These are phyloP conservation scores for Pseudomyrmex gracilis DNA, from an alignment of 1,140 invertebrate genomes.

Conservation along the genomic window DNA sequence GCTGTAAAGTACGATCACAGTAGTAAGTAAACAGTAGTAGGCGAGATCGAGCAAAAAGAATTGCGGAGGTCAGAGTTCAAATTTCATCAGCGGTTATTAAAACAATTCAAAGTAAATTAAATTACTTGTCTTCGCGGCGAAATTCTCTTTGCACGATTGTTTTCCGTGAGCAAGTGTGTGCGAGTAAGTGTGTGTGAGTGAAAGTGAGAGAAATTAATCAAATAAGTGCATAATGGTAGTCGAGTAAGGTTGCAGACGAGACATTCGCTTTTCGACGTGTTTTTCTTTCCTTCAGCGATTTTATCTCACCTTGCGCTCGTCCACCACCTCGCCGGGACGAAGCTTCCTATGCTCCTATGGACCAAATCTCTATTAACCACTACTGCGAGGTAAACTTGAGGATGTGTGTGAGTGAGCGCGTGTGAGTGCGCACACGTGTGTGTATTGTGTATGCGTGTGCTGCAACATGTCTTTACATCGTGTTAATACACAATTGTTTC, in stretches of 20 bases:
- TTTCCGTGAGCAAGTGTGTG: slow-evolving; percentile 69
- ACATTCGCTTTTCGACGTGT: slow-evolving; percentile 75
- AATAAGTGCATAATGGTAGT: slow-evolving; percentile 69
- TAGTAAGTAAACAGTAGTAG: slow-evolving; percentile 61
- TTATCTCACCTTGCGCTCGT: slow-evolving; percentile 96
- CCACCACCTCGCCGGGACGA: slow-evolving; percentile 95
- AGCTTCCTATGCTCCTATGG: slow-evolving; percentile 93
- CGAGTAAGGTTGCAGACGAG: slow-evolving; percentile 80
- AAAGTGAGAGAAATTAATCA: slow-evolving; percentile 56
- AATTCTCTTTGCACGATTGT: slow-evolving; percentile 58
- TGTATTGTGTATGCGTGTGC: not conserved
- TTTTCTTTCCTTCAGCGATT: slow-evolving; percentile 62
- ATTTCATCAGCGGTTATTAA: not conserved
- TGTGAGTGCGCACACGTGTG: slow-evolving; percentile 68
- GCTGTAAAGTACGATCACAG: slow-evolving; percentile 29
- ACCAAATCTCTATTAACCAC: slow-evolving; percentile 82
- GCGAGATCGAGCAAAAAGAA: slow-evolving; percentile 62
- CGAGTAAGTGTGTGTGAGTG: slow-evolving; percentile 50
- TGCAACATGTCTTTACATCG: slow-evolving; percentile 46
- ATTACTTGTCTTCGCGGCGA: not conserved
- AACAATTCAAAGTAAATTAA: not conserved
- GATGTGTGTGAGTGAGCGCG: slow-evolving; percentile 77
- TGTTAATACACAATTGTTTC: slow-evolving; percentile 7
- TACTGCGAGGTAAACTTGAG: slow-evolving; percentile 63
- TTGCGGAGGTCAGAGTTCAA: not conserved